Conservation (phyloP, 2,797 vertebrate genomes). For the Uromys caudimaculatus region DNA sequence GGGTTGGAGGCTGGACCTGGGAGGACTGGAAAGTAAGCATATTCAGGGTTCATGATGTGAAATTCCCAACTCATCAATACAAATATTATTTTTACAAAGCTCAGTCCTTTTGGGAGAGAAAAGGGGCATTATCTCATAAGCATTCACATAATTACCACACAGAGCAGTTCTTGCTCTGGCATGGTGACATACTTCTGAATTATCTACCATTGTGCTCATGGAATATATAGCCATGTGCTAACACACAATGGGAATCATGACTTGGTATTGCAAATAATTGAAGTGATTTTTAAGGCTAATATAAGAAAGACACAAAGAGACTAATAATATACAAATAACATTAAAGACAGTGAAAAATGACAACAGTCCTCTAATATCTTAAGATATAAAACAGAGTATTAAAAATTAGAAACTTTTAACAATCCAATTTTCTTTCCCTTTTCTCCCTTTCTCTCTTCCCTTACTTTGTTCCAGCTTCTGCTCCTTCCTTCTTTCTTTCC, state of each 20-base stretch:
- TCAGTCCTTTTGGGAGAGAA: not conserved
- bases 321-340: not conserved
- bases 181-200: not conserved
- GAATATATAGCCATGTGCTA: not conserved
- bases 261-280: not conserved
- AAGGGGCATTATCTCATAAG: not conserved
- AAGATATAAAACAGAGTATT: not conserved
- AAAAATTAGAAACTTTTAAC: not conserved
- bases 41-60: not conserved
- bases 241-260: not conserved
- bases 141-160: not conserved
- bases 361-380: not conserved
- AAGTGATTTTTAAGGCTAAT: not conserved
- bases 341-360: conserved; percentile 29
- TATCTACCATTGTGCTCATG: not conserved
- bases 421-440: not conserved
- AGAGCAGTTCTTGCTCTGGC: not conserved
- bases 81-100: not conserved
- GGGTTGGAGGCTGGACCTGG: not conserved
- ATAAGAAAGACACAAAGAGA: not conserved
- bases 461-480: not conserved
- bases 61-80: not conserved
- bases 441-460: too few species aligned
- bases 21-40: not conserved
- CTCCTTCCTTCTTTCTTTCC: not conserved